Evolutionary conservation across 2,888 invertebrate species (phyloP), one percentile per base, ranked within the genome.

Genomic region (Brachypalpus laphriformis): DNA sequence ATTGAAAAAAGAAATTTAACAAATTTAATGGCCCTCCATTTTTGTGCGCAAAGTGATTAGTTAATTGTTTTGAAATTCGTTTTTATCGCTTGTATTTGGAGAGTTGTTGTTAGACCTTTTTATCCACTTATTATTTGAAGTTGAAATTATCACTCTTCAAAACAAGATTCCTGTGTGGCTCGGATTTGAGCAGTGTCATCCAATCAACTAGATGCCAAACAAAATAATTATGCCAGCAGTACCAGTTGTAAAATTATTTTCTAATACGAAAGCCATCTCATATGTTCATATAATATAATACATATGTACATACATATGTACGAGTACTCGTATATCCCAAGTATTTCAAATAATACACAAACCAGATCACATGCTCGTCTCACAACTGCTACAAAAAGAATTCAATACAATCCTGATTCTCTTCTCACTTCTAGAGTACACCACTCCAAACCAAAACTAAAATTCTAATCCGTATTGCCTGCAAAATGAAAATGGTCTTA

Each of bases 401-500:
- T 14, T 25, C 20, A 61, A 56, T 42, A 45, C 40, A 31, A 68
- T 45, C 6, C 31, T 9, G 20, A 31, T 56, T 45, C 47, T 34
- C 7, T 3, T 47, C n/a, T n/a, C n/a, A 72, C 45, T 45, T 78
- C 14, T 56, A 16, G 20, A 14, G 45, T 18, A 42, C 16, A 47
- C 28, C 42, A 22, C 31, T 47, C 3, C 40, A 56, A 31, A 66
- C 25, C 28, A n/a, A 51, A 59, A 31, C 6, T 2, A 9, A 47
- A 56, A 51, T 16, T 51, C 1, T 66, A 37, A 80, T 80, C 72
- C 80, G 31, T 72, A 65, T 78, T 47, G 22, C 28, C 25, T 18
- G 14, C 28, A 28, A 61, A 81, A 16, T 16, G 31, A 42, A 65
- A 80, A 49, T 47, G 11, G 16, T 47, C 63, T 61, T 42, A 42